Evolutionary conservation across 1,140 invertebrate genomes (phyloP).

Genomic region (Rhagoletis zephyria): DNA sequence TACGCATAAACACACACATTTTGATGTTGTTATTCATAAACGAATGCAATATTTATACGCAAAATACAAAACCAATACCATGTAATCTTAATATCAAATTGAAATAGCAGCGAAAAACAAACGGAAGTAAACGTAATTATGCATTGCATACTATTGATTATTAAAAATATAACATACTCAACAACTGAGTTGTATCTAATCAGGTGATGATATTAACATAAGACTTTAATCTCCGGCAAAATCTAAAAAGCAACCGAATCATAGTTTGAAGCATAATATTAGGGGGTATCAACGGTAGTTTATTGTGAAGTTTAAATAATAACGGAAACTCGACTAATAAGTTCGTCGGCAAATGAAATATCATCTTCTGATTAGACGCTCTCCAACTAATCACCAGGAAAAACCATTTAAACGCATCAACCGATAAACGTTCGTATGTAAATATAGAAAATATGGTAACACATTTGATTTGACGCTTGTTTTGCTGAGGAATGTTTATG

Average conservation of each 20-base stretch:
- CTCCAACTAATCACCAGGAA: not conserved
- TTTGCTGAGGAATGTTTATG: not conserved
- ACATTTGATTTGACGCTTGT: not conserved
- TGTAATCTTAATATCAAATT: not conserved
- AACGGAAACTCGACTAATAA: too few species aligned
- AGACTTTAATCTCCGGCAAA: too few species aligned
- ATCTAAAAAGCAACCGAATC: too few species aligned
- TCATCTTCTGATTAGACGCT: not conserved
- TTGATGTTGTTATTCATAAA: not conserved
- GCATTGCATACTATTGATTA: too few species aligned
- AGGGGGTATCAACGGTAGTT: too few species aligned
- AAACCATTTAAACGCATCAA: constrained; percentile 4
- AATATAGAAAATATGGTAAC: constrained; percentile 23
- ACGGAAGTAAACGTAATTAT: not conserved
- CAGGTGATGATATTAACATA: too few species aligned
- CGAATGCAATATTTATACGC: constrained; percentile 28
- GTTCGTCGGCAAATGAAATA: too few species aligned
- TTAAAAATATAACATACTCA: too few species aligned
- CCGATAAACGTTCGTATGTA: constrained; percentile 24
- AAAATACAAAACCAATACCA: not conserved
- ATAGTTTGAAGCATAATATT: too few species aligned
- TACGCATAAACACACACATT: not conserved
- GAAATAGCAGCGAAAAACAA: not conserved
- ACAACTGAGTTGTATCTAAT: too few species aligned
- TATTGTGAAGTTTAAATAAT: too few species aligned